These are phyloP conservation scores for Xiphophorus maculatus DNA, from an alignment of 2,113 vertebrate species.

Conservation along the genomic window DNA sequence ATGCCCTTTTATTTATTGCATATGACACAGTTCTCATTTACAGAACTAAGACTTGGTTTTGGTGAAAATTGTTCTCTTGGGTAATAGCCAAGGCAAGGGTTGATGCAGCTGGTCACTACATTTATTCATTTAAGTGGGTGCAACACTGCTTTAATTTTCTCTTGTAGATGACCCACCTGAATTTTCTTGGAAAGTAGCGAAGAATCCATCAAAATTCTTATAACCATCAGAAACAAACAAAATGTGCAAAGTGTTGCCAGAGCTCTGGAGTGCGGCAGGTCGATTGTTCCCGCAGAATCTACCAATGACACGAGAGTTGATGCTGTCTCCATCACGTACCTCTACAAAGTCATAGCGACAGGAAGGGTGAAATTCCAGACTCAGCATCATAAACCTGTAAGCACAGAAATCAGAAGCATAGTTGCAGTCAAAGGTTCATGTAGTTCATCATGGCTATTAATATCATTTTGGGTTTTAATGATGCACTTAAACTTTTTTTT, in stretches of 20 bases:
- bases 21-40: neutral
- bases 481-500: neutral
- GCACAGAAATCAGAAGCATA: neutral
- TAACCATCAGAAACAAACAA: slow-evolving; percentile 96
- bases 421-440: neutral
- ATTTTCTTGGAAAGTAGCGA: slow-evolving; percentile 91
- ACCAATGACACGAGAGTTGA: slow-evolving; percentile 87
- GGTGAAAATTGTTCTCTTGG: neutral
- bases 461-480: too few species aligned
- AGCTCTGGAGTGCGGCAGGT: slow-evolving; percentile 87
- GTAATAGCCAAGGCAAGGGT: neutral
- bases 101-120: neutral
- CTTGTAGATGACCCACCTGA: slow-evolving; percentile 81
- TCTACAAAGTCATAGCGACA: slow-evolving; percentile 97
- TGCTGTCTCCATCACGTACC: slow-evolving; percentile 90
- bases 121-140: neutral
- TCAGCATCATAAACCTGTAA: slow-evolving; percentile 93
- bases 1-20: neutral
- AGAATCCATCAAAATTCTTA: slow-evolving; percentile 97
- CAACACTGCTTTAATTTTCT: neutral
- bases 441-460: too few species aligned
- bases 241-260: slow-evolving; percentile 88
- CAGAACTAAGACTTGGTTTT: neutral
- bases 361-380: slow-evolving; percentile 93
- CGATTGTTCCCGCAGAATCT: slow-evolving; percentile 92